Percentiles rank a stretch among this genome's conserved stretches.
Conservation (phyloP, 2,888 invertebrate genomes). For the Lasius fuliginosus region DNA sequence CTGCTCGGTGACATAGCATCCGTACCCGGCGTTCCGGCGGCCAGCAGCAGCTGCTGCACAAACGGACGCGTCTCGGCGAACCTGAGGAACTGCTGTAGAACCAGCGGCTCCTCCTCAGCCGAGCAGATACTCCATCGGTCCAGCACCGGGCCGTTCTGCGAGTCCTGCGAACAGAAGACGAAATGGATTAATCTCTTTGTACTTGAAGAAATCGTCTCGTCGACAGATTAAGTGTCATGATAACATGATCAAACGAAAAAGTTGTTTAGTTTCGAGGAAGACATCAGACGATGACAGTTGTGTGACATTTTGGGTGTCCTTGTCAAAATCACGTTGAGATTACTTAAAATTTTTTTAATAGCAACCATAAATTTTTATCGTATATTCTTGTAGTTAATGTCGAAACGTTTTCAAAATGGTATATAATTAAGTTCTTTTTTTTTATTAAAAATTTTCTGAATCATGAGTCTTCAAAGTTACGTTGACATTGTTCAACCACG, state of each 20-base stretch:
- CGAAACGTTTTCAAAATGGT: too few relatives aligned
- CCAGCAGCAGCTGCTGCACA: conserved; percentile 89
- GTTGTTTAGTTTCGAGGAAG: not conserved
- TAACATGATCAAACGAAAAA: not conserved
- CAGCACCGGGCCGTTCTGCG: conserved; percentile 92
- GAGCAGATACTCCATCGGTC: conserved; percentile 96
- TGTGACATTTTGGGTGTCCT: not conserved
- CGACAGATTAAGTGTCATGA: not conserved
- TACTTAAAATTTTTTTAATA: too few relatives aligned
- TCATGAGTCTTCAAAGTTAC: too few relatives aligned
- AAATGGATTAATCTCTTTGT: not conserved
- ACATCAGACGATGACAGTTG: not conserved
- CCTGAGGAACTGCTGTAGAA: conserved; percentile 96
- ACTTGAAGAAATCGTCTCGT: not conserved
- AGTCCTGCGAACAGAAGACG: conserved; percentile 89
- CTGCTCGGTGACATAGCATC: conserved; percentile 91
- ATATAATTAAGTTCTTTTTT: too few relatives aligned
- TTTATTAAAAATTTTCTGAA: too few relatives aligned
- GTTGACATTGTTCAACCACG: too few relatives aligned
- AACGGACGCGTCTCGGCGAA: conserved; percentile 96
- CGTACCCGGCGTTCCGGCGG: conserved; percentile 87
- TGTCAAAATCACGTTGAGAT: too few relatives aligned
- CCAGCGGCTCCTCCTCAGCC: conserved; percentile 95
- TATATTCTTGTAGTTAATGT: too few relatives aligned
- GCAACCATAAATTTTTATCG: too few relatives aligned